phyloP scores from a whole-genome alignment of 2,797 vertebrate species.

The Gymnopithys bicolor region DNA sequence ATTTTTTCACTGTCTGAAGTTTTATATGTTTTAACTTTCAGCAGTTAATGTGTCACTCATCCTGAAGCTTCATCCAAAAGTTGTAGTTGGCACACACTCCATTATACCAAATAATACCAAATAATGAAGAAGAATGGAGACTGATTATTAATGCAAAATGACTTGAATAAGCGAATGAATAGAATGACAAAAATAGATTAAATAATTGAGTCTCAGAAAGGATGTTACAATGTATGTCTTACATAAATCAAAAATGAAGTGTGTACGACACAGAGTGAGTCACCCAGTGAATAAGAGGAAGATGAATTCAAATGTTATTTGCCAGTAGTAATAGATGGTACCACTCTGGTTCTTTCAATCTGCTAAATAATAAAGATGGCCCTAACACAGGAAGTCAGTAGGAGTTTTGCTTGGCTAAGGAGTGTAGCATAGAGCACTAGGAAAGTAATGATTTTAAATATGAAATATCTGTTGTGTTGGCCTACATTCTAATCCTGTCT shows the following conservation, averaged over 20 bases:
- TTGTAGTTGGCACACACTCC: constrained; percentile 57
- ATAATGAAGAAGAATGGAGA: constrained; percentile 70
- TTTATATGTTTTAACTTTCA: constrained; percentile 66
- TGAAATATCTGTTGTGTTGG: constrained; percentile 3
- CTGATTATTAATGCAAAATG: constrained; percentile 76
- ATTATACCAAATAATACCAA: constrained; percentile 72
- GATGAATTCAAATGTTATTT: constrained; percentile 67
- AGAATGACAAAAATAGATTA: constrained; percentile 75
- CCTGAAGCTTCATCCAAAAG: constrained; percentile 52
- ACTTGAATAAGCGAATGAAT: constrained; percentile 65
- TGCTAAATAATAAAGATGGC: constrained; percentile 46
- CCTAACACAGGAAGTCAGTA: constrained; percentile 47
- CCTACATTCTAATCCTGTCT: neutral
- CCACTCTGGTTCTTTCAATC: constrained; percentile 51
- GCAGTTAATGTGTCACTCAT: constrained; percentile 64
- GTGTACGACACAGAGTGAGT: constrained; percentile 72
- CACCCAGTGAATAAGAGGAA: constrained; percentile 68
- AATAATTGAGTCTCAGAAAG: constrained; percentile 76
- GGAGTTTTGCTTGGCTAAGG: constrained; percentile 49
- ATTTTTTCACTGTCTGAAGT: constrained; percentile 48
- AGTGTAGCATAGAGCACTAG: neutral
- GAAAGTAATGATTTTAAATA: constrained; percentile 27
- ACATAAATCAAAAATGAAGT: constrained; percentile 77
- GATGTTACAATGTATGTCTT: constrained; percentile 66
- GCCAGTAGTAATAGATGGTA: constrained; percentile 59